Conservation (phyloP, 2,888 invertebrate species). For the Tiphia femorata region DNA sequence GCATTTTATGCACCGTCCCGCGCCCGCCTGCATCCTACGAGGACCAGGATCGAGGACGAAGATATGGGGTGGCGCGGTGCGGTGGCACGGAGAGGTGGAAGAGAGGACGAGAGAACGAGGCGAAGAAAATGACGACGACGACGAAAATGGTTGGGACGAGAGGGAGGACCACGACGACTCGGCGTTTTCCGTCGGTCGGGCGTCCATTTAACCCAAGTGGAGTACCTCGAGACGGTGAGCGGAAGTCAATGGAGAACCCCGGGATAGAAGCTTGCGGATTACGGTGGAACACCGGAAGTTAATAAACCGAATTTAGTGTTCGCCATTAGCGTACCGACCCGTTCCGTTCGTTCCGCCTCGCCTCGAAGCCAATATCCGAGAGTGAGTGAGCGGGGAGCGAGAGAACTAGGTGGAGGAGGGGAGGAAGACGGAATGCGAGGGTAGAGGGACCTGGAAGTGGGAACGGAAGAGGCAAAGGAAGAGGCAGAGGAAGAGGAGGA, state of each 20-base stretch:
- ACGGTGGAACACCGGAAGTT: constrained; percentile 46
- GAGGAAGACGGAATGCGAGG: neutral
- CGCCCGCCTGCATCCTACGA: constrained; percentile 1
- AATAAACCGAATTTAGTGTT: constrained; percentile 59
- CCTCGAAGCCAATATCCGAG: constrained; percentile 14
- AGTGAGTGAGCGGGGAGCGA: constrained; percentile 2
- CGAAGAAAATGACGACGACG: constrained; percentile 4
- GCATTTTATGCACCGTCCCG: constrained; percentile 23
- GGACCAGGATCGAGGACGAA: neutral
- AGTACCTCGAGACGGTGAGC: constrained; percentile 34
- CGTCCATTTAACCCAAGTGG: constrained; percentile 41
- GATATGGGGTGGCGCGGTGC: neutral
- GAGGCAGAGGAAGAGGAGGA: no score
- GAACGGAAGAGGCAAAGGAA: no score
- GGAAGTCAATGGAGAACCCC: constrained; percentile 40
- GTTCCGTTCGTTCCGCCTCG: constrained; percentile 11
- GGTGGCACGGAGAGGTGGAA: neutral
- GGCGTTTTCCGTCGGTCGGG: constrained; percentile 19
- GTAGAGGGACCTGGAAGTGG: no score
- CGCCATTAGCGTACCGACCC: constrained; percentile 41
- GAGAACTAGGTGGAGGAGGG: neutral
- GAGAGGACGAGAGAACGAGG: neutral
- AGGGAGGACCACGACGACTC: no score
- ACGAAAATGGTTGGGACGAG: no score
- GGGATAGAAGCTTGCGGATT: constrained; percentile 30